These are phyloP conservation scores for Steromphala cineraria DNA, from an alignment of 2,888 invertebrate species.

Conservation along the genomic window DNA sequence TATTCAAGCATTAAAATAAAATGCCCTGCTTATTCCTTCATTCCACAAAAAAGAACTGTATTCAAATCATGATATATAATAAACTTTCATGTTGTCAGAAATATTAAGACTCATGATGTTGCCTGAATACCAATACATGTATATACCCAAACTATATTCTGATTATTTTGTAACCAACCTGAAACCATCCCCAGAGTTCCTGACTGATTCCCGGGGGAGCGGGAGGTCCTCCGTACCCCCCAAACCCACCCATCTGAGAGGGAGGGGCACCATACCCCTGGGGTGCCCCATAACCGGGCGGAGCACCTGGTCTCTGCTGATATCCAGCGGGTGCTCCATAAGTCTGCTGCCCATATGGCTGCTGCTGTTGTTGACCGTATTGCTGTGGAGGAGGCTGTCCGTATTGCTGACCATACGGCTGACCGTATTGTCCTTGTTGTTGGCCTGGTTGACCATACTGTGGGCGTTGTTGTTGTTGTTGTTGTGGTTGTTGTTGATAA, in stretches of 20 bases:
- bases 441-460: conserved; percentile 30
- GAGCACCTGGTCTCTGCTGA: conserved; percentile 32
- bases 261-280: conserved; percentile 27
- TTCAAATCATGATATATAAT: too few species aligned
- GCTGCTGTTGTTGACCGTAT: neutral
- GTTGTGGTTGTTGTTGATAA: conserved; percentile 24
- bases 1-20: too few species aligned
- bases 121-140: too few species aligned
- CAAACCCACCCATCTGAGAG: conserved; percentile 22
- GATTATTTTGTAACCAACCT: conserved; percentile 51
- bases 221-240: conserved; percentile 24
- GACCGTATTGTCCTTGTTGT: conserved; percentile 35
- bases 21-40: too few species aligned
- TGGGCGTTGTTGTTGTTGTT: conserved; percentile 17
- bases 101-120: neutral
- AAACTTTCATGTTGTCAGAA: too few species aligned
- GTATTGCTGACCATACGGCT: conserved; percentile 39
- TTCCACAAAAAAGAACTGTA: too few species aligned
- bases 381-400: conserved; percentile 30
- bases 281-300: conserved; percentile 23
- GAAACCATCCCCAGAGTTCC: conserved; percentile 74
- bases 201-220: conserved; percentile 68
- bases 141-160: too few species aligned
- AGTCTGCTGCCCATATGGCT: conserved; percentile 29
- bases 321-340: conserved; percentile 29